Evolutionary conservation across 2,113 vertebrate species (phyloP).

Genomic region (Oxyura jamaicensis): DNA sequence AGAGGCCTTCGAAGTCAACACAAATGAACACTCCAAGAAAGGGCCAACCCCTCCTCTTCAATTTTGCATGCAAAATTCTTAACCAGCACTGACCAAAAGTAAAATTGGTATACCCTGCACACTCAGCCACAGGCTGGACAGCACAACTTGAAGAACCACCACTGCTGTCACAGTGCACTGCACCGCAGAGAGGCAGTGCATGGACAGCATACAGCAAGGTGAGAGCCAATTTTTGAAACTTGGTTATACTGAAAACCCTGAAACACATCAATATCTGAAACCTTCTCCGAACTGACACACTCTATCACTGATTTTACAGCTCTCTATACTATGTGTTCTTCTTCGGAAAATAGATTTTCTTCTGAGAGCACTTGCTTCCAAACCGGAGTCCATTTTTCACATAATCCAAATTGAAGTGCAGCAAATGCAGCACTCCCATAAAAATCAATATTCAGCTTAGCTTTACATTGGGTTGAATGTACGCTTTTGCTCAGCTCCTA

Average conservation of each 20-base stretch:
- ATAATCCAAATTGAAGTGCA: background rate
- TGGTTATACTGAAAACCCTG: background rate
- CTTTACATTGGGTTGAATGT: background rate
- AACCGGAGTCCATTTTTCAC: background rate
- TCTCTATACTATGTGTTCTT: background rate
- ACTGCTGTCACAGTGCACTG: background rate
- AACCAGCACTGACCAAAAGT: no score
- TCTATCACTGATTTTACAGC: background rate
- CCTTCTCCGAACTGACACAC: background rate
- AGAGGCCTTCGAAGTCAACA: background rate
- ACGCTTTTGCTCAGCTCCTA: background rate
- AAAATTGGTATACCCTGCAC: background rate
- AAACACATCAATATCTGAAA: background rate
- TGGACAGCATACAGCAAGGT: background rate
- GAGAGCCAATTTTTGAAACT: background rate
- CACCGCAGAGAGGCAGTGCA: background rate
- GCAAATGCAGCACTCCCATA: background rate
- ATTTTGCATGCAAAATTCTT: background rate
- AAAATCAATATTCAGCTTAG: constrained; percentile 24
- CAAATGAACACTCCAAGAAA: background rate
- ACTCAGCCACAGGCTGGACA: background rate
- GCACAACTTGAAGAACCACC: background rate
- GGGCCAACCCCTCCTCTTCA: background rate
- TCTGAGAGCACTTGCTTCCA: background rate
- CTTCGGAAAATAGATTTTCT: background rate